Evolutionary conservation across 2,888 invertebrate species (phyloP), one percentile per base, ranked within the genome.

Genomic region (Drosophila cracens): DNA sequence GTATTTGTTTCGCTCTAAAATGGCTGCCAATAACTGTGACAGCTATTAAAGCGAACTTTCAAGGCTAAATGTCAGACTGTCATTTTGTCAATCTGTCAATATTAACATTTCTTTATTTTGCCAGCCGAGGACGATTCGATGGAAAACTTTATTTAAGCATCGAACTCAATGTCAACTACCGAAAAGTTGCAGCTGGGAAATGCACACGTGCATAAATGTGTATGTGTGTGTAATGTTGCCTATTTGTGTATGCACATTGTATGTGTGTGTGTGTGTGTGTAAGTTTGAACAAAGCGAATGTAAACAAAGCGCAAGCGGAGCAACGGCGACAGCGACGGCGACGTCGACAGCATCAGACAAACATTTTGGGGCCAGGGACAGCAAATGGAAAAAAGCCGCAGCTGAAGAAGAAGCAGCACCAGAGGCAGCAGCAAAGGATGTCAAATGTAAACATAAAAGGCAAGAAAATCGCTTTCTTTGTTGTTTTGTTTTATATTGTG

Each of bases 341-440:
- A 69, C 66, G 76, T 59, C 53, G 62, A 65, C 74, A 66, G 75
- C 65, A 67, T 69, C 73, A 67, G 79, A 84, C 74, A 70, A 79
- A 87, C 82, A 82, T 87, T 88, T 88, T 88, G 87, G 79, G 88
- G 89, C 86, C 88, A 86, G 84, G 89, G 89, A 89, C 86, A 86
- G 64, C 61, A 70, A 53, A 46, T 25, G 16, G 46, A 46, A 16
- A 46, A 46, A 62, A 64, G 76, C 64, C 74, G 70, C 75, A 88
- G 58, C 58, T 63, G 34, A 56, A 69, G 76, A 61, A 74, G 70
- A 71, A 84, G 52, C 64, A 67, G 54, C 25, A 67, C 38, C 58
- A 66, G 71, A 61, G 70, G 72, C 71, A 82, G 52, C 67, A 61
- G 54, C 60, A 64, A 88, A 83, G 82, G 74, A 83, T 85, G 85